phyloP scores from a whole-genome alignment of 2,797 vertebrate species.

The Vespertilio murinus region DNA sequence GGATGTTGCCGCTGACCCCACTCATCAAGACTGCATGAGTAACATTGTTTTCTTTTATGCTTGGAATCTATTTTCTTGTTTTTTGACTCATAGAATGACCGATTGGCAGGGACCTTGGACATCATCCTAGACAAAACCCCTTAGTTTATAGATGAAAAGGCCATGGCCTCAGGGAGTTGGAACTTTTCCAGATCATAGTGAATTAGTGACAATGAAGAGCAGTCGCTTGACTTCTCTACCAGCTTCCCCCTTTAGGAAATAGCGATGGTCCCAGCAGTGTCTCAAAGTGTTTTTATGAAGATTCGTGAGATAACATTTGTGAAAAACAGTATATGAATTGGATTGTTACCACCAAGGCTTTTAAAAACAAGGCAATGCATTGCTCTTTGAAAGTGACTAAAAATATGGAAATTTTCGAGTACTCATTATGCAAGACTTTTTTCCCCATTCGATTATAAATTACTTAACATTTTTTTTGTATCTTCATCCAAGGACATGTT shows the following conservation, averaged over 20 bases:
- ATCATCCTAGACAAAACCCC: not conserved
- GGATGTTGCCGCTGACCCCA: not conserved
- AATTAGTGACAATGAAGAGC: slow-evolving; percentile 34
- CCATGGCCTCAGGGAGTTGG: not conserved
- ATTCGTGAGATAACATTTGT: slow-evolving; percentile 28
- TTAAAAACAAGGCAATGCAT: slow-evolving; percentile 32
- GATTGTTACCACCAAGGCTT: slow-evolving; percentile 36
- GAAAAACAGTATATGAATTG: slow-evolving; percentile 27
- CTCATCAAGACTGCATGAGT: not conserved
- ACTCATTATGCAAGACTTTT: not conserved
- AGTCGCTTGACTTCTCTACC: not conserved
- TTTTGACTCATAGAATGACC: slow-evolving; percentile 21
- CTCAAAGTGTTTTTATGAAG: slow-evolving; percentile 41
- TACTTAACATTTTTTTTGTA: not conserved
- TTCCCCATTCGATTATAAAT: not conserved
- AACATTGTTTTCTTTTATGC: slow-evolving; percentile 26
- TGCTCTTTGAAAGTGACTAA: slow-evolving; percentile 33
- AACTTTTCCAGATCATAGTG: not conserved
- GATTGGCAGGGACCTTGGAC: not conserved
- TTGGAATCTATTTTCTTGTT: slow-evolving; percentile 24
- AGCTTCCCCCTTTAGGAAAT: slow-evolving; percentile 23
- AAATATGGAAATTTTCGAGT: not conserved
- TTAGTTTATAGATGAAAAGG: slow-evolving; percentile 28
- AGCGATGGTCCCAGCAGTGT: not conserved
- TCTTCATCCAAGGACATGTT: not conserved